phyloP scores from a whole-genome alignment of 2,113 vertebrate genomes.

The Apodemus sylvaticus region DNA sequence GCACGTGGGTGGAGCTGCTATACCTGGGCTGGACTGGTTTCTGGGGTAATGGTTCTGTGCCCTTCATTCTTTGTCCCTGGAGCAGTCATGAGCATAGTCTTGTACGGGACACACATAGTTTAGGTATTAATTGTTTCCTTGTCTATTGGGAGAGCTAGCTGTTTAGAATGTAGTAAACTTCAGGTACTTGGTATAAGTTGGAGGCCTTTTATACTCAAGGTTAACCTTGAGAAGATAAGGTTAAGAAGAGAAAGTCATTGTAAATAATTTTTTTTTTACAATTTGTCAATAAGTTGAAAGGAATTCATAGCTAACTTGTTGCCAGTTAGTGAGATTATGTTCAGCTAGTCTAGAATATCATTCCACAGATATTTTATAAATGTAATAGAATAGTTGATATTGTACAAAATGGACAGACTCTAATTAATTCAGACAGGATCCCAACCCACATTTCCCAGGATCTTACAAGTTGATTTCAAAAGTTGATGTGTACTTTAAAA shows the following conservation, averaged over 20 bases:
- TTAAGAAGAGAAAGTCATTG: not conserved
- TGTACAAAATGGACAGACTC: not conserved
- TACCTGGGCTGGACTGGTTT: not conserved
- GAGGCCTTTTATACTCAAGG: not conserved
- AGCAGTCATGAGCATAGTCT: not conserved
- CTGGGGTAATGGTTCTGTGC: not conserved
- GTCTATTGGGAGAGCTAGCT: not conserved
- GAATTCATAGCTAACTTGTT: slow-evolving; percentile 2
- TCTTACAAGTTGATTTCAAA: slow-evolving; percentile 26
- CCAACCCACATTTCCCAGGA: not conserved
- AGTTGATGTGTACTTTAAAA: not conserved
- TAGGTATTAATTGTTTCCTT: not conserved
- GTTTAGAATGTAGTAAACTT: not conserved
- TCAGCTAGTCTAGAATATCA: not conserved
- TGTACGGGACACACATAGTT: not conserved
- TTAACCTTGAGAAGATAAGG: not conserved
- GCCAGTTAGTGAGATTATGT: not conserved
- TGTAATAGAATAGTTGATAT: not conserved
- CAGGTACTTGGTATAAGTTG: not conserved
- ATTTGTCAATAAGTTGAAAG: not conserved
- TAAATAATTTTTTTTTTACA: slow-evolving; percentile 4
- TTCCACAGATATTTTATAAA: not conserved
- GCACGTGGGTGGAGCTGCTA: not conserved
- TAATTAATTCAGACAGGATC: slow-evolving; percentile 16
- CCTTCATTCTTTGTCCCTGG: not conserved